These are phyloP conservation scores for Osmerus eperlanus DNA, from an alignment of 2,113 vertebrate species.

Conservation along the genomic window DNA sequence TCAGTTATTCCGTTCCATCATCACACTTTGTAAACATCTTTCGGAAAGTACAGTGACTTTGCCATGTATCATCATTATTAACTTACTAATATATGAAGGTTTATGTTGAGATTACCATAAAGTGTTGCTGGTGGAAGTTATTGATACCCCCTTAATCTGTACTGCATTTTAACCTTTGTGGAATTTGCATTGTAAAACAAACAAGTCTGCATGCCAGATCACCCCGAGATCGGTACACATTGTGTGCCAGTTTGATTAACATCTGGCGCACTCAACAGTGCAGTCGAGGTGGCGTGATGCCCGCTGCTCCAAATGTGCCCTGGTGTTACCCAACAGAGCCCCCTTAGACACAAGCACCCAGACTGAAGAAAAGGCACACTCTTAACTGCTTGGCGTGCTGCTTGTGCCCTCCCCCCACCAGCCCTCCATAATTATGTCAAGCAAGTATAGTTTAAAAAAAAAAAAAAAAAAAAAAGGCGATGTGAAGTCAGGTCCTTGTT, in stretches of 20 bases:
- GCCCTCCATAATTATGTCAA: constrained; percentile 19
- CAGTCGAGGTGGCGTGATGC: background rate
- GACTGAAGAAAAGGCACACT: constrained; percentile 3
- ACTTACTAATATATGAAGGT: too few species aligned
- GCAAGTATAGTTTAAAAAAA: background rate
- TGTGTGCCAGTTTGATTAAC: background rate
- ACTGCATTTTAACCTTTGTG: too few species aligned
- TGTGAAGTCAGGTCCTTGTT: constrained; percentile 2
- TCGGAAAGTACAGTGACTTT: too few species aligned
- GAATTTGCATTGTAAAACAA: too few species aligned
- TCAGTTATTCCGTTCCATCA: background rate
- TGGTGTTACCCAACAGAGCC: background rate
- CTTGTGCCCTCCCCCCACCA: background rate
- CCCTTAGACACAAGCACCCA: background rate
- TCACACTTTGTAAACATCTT: background rate
- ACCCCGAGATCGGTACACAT: background rate
- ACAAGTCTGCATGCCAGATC: background rate
- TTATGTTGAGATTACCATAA: too few species aligned
- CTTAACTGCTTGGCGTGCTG: background rate
- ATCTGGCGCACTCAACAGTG: constrained; percentile 6
- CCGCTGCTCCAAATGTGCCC: background rate
- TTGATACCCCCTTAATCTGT: too few species aligned
- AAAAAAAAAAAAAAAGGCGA: background rate
- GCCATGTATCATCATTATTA: too few species aligned
- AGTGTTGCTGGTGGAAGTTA: too few species aligned